Conservation (phyloP, 2,888 invertebrate species). For the Hipparchia sbordonii region DNA sequence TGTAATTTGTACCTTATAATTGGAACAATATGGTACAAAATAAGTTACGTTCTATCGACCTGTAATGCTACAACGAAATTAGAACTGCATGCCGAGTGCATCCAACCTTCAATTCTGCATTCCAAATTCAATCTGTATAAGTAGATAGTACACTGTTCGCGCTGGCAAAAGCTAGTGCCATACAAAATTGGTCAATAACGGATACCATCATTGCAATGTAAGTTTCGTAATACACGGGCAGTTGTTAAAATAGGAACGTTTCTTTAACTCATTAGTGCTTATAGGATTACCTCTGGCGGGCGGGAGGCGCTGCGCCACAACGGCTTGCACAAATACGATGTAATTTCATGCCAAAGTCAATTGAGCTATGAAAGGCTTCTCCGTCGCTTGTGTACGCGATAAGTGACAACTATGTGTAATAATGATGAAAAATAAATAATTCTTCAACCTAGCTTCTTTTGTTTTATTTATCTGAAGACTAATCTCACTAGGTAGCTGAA, state of each 20-base stretch:
- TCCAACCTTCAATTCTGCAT: no score
- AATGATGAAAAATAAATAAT: slow-evolving; percentile 69
- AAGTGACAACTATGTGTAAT: slow-evolving; percentile 80
- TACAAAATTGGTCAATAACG: not conserved
- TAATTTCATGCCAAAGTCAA: slow-evolving; percentile 82
- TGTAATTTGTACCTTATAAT: no score
- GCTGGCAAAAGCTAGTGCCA: not conserved
- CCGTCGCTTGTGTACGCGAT: slow-evolving; percentile 79
- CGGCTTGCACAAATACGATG: slow-evolving; percentile 74
- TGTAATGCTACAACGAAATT: no score
- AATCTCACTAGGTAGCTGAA: no score
- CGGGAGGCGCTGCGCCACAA: slow-evolving; percentile 45
- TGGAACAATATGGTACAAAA: no score
- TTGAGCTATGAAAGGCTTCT: slow-evolving; percentile 80
- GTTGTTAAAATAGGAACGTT: slow-evolving; percentile 19
- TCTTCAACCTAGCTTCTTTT: slow-evolving; percentile 63
- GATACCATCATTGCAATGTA: not conserved
- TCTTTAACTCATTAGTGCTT: slow-evolving; percentile 45
- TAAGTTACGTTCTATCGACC: no score
- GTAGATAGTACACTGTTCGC: no score
- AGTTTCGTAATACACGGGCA: not conserved
- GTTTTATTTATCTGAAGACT: slow-evolving; percentile 21
- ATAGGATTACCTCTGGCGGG: slow-evolving; percentile 41
- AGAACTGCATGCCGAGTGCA: no score
- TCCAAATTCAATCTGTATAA: no score